These are phyloP conservation scores for Carcharodon carcharias DNA, from an alignment of 2,797 vertebrate genomes.

Conservation along the genomic window DNA sequence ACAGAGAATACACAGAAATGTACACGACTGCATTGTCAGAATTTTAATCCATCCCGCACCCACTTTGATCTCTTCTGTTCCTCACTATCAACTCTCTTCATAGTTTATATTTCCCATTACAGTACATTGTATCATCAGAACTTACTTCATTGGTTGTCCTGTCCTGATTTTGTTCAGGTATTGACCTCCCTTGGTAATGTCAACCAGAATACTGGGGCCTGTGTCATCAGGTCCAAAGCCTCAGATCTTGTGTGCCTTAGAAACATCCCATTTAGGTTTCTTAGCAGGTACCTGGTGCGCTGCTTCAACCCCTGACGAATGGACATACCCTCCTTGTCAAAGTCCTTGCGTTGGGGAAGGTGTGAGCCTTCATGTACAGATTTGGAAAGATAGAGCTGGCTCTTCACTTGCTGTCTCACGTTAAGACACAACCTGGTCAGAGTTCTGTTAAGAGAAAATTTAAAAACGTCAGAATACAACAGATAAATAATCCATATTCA, in stretches of 20 bases:
- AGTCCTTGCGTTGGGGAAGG: slow-evolving; percentile 41
- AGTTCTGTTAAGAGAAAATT: slow-evolving; percentile 45
- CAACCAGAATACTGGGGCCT: slow-evolving; percentile 43
- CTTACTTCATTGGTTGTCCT: slow-evolving; percentile 48
- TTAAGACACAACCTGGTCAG: slow-evolving; percentile 47
- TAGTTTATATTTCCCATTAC: neutral
- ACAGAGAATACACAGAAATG: neutral
- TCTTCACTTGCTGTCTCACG: slow-evolving; percentile 44
- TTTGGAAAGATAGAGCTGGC: slow-evolving; percentile 45
- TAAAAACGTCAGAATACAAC: neutral
- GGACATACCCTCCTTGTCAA: slow-evolving; percentile 42
- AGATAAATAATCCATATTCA: neutral
- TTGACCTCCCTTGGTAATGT: slow-evolving; percentile 48
- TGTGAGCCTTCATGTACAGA: slow-evolving; percentile 46
- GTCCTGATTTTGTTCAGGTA: slow-evolving; percentile 48
- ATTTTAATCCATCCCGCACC: neutral
- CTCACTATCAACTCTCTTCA: neutral
- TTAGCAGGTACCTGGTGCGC: slow-evolving; percentile 42
- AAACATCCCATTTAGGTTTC: slow-evolving; percentile 47
- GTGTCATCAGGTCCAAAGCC: slow-evolving; percentile 46
- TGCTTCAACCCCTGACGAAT: slow-evolving; percentile 45
- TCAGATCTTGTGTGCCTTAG: slow-evolving; percentile 47
- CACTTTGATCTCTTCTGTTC: neutral
- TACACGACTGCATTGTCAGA: neutral
- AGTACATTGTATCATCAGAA: neutral